Evolutionary conservation across 2,113 vertebrate genomes (phyloP), one percentile per base, ranked within the genome.

Genomic region (Garra rufa): DNA sequence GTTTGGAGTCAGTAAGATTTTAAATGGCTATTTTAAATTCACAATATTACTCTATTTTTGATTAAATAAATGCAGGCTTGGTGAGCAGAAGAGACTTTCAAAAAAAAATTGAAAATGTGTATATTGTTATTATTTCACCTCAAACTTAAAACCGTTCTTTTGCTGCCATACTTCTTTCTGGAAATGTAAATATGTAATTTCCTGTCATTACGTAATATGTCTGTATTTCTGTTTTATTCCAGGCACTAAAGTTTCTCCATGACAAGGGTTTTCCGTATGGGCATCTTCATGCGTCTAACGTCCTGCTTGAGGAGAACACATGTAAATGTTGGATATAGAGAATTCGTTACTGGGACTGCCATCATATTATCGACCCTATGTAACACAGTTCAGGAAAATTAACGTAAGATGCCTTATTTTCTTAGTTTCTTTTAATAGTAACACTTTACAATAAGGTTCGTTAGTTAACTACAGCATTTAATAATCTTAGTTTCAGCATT

Each of bases 331-430:
- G 84, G 98, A 99, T 63, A 90, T 99, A 3, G 98, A 99, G 93
- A 99, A 98, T 85, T 96, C 96, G 46, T 85, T 99, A 19, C 87
- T 99, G 89, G 98, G 98, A 88, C 95, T 99, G 24, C 97, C 98
- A 2, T 96, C 97, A 0, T 95, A 93, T 87, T 97, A 98, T 88
- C 92, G 98, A 50, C 94, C 96, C 0, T 93, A 95, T 69, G 95
- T 97, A 81, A 95, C 96, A 24, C 97, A 97, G 50, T 95, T 97
- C 90, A 95, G 97, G 87, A 99, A 98, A 93, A 98, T 99, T 87
- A 97, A 97, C 17, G 98, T 99, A 93, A 88, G 96, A 91, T 69
- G 6, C 61, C 30, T 57, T 65, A 52, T 52, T 52, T 65, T 28
- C 34, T 19, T 19, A 4, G 17, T 34, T 17, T 19, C n/a, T n/a